Evolutionary conservation across 2,113 vertebrate species (phyloP).

Genomic region (Coreoperca whiteheadi): DNA sequence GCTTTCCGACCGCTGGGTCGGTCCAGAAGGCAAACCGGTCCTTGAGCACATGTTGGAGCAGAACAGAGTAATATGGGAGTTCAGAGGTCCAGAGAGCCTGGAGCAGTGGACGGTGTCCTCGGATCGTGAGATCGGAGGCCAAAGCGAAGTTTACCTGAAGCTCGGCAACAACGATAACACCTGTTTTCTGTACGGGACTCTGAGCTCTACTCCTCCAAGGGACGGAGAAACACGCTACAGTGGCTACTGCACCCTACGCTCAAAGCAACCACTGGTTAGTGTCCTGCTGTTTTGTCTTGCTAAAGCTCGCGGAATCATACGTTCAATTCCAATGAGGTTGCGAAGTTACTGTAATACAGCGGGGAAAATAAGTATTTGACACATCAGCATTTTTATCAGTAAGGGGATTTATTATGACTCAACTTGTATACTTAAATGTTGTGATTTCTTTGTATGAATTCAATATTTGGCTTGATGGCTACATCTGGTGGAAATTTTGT

Average conservation of each 20-base stretch:
- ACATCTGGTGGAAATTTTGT: no score
- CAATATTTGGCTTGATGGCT: no score
- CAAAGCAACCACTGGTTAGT: constrained; percentile 87
- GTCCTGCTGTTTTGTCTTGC: neutral
- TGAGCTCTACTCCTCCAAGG: constrained; percentile 85
- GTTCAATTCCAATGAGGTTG: neutral
- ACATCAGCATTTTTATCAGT: no score
- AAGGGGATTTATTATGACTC: no score
- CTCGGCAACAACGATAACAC: constrained; percentile 88
- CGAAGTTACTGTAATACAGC: neutral
- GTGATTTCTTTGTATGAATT: no score
- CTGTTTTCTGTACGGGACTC: constrained; percentile 89
- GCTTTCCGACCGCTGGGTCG: constrained; percentile 75
- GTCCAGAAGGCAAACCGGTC: constrained; percentile 84
- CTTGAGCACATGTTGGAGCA: constrained; percentile 86
- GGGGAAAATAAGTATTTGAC: no score
- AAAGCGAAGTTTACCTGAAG: constrained; percentile 88
- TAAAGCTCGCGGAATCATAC: neutral
- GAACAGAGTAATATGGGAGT: constrained; percentile 91
- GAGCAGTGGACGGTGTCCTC: constrained; percentile 90
- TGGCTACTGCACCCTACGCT: constrained; percentile 91
- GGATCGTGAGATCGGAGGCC: constrained; percentile 92
- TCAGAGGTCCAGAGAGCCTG: constrained; percentile 89
- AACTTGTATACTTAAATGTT: no score
- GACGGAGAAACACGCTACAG: constrained; percentile 93